These are phyloP conservation scores for Epinotia nisella DNA, from an alignment of 2,888 invertebrate genomes.

Conservation along the genomic window DNA sequence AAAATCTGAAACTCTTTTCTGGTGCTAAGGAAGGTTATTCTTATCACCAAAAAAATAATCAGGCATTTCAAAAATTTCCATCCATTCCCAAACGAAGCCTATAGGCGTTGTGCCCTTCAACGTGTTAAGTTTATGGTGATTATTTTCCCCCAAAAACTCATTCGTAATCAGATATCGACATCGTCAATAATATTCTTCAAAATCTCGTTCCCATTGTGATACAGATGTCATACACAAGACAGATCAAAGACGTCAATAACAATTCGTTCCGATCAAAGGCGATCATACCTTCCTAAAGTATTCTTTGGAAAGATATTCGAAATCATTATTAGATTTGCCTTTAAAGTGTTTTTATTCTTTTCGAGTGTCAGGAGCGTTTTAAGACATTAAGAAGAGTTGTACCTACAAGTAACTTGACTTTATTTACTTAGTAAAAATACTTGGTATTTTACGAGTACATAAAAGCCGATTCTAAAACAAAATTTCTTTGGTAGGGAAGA, in stretches of 20 bases:
- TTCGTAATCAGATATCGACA: not conserved
- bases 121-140: too few species aligned
- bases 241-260: slow-evolving; percentile 21
- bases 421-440: not conserved
- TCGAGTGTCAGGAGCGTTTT: not conserved
- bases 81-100: too few species aligned
- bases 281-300: not conserved
- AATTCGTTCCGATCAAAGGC: slow-evolving; percentile 18
- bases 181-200: not conserved
- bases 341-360: slow-evolving; percentile 11
- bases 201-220: slow-evolving; percentile 11
- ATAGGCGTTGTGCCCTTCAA: too few species aligned
- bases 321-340: slow-evolving; percentile 12
- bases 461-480: not conserved
- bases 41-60: too few species aligned
- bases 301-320: not conserved
- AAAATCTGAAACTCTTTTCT: too few species aligned
- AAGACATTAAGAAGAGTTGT: not conserved
- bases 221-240: not conserved
- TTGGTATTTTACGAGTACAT: not conserved
- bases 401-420: too few species aligned
- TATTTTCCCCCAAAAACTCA: too few species aligned
- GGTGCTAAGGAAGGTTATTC: too few species aligned
- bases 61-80: too few species aligned
- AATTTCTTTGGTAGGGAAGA: too few species aligned